Conservation (phyloP, 2,797 vertebrate species). For the Knipowitschia caucasica region DNA sequence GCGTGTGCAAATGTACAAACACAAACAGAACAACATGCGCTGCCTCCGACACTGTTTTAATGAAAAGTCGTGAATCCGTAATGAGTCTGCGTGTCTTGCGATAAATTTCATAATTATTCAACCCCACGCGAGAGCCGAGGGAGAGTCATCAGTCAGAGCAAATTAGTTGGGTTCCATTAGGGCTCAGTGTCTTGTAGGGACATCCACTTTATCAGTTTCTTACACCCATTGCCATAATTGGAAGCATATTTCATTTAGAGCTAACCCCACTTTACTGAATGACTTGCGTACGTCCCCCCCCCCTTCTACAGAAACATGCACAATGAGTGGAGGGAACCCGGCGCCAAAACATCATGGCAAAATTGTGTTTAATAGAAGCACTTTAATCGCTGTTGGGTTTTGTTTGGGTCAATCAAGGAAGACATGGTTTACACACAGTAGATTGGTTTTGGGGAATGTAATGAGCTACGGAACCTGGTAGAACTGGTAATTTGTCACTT, state of each 20-base stretch:
- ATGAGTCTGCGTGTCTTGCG: constrained; percentile 84
- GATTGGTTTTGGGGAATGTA: not conserved
- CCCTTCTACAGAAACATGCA: constrained; percentile 85
- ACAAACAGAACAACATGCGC: constrained; percentile 75
- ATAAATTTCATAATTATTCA: constrained; percentile 97
- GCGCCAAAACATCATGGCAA: constrained; percentile 11
- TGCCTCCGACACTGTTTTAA: constrained; percentile 77
- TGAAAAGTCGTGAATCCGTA: constrained; percentile 84
- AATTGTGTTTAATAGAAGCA: constrained; percentile 3
- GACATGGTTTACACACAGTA: not conserved
- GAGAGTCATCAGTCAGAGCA: constrained; percentile 97
- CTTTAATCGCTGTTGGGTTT: not conserved
- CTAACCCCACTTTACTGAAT: constrained; percentile 87
- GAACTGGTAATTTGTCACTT: not conserved
- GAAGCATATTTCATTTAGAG: constrained; percentile 96
- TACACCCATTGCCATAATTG: constrained; percentile 99
- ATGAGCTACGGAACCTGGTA: too few species aligned
- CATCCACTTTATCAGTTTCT: constrained; percentile 97
- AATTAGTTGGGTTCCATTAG: constrained; percentile 98
- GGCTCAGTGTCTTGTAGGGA: constrained; percentile 91
- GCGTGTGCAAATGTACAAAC: constrained; percentile 59
- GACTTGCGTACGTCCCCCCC: constrained; percentile 83
- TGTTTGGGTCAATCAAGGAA: too few species aligned
- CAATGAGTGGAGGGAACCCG: constrained; percentile 10
- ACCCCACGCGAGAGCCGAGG: constrained; percentile 83